A percentile compares a stretch with the other conserved stretches of the same genome.
Conservation (phyloP, 1,140 invertebrate species). For the Lepidurus arcticus region DNA sequence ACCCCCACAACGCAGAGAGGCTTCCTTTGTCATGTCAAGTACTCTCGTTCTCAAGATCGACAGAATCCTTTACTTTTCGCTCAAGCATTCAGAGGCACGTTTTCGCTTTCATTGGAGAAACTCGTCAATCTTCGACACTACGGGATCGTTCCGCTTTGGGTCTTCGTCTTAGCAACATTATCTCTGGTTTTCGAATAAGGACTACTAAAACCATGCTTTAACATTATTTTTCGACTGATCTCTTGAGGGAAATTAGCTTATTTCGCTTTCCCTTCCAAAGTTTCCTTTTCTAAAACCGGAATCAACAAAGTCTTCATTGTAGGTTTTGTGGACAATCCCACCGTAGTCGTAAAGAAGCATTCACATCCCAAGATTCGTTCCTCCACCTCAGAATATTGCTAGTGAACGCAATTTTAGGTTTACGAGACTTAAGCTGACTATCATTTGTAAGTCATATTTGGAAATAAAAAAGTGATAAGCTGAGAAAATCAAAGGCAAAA, state of each 20-base stretch:
- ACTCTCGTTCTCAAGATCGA: background rate
- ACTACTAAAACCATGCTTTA: background rate
- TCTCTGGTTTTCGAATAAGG: background rate
- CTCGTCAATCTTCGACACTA: background rate
- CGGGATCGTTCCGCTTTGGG: background rate
- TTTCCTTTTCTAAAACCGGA: background rate
- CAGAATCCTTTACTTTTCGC: conserved; percentile 7
- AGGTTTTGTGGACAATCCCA: background rate
- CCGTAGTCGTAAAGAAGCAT: background rate
- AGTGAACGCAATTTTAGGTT: background rate
- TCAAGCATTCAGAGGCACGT: background rate
- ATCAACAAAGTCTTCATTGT: background rate
- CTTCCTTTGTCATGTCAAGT: conserved; percentile 8
- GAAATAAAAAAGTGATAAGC: background rate
- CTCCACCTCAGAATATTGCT: background rate
- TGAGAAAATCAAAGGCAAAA: background rate
- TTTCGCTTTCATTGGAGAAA: background rate
- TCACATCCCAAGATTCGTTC: background rate
- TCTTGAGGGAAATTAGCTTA: background rate
- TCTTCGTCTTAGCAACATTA: background rate
- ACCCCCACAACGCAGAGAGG: background rate
- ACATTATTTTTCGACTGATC: background rate
- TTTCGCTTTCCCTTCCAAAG: background rate
- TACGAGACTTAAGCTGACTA: background rate
- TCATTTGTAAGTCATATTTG: background rate